These are phyloP conservation scores for Bhutanitis thaidina DNA, from an alignment of 2,888 invertebrate species.

Conservation along the genomic window DNA sequence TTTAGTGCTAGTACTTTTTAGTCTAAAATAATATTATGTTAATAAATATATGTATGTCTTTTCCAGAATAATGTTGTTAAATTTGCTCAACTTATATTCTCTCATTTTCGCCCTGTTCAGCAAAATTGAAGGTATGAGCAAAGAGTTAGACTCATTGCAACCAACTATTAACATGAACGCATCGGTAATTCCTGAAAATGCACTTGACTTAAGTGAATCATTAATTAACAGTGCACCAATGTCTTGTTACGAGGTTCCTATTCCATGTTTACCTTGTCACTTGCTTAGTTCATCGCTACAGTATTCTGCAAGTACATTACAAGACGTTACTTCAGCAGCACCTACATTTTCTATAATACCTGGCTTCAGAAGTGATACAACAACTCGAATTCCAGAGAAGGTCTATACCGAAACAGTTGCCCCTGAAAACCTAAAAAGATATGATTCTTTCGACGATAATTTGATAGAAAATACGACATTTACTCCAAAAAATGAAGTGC, in stretches of 20 bases:
- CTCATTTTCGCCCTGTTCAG: constrained; percentile 94
- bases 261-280: constrained; percentile 53
- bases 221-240: constrained; percentile 34
- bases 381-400: neutral
- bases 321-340: neutral
- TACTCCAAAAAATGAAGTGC: constrained; percentile 19
- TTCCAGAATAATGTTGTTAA: constrained; percentile 95
- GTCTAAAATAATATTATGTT: neutral
- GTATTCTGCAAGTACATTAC: neutral
- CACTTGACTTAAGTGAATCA: constrained; percentile 38
- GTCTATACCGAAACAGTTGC: neutral
- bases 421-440: constrained; percentile 10
- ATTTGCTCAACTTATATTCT: constrained; percentile 96
- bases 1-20: constrained; percentile 1
- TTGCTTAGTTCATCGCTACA: constrained; percentile 24
- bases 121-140: constrained; percentile 89
- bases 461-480: constrained; percentile 17
- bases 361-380: neutral
- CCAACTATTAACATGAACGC: constrained; percentile 56
- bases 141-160: constrained; percentile 77
- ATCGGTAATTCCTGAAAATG: constrained; percentile 34
- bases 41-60: constrained; percentile 14
- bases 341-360: neutral
- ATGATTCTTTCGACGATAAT: neutral
- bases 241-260: constrained; percentile 45